These are phyloP conservation scores for Alethe castanea DNA, from an alignment of 2,113 vertebrate genomes.

Conservation along the genomic window DNA sequence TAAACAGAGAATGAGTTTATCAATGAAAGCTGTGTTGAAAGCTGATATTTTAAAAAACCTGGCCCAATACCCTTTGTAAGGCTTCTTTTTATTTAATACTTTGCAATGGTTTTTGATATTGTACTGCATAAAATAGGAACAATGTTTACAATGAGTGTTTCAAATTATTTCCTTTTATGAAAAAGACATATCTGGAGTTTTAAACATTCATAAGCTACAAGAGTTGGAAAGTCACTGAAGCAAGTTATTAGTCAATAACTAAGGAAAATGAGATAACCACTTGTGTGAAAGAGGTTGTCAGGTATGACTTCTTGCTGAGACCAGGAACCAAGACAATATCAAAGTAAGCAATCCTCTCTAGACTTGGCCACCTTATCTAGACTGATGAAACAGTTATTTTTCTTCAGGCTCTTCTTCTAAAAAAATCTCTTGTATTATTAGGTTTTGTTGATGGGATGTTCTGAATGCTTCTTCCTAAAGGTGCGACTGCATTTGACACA, in stretches of 20 bases:
- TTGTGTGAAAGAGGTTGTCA: neutral
- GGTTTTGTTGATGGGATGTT: constrained; percentile 47
- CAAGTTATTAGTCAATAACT: neutral
- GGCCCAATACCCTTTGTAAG: neutral
- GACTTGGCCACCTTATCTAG: neutral
- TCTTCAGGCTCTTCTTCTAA: constrained; percentile 20
- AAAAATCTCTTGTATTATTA: constrained; percentile 37
- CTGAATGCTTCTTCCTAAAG: constrained; percentile 45
- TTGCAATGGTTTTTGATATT: neutral
- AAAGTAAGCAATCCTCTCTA: neutral
- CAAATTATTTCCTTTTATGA: neutral
- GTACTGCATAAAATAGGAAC: neutral
- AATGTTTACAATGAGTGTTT: neutral
- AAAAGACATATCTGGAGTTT: neutral
- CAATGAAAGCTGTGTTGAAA: neutral
- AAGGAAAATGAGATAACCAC: neutral
- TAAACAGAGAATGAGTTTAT: neutral
- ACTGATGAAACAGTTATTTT: neutral
- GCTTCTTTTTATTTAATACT: neutral
- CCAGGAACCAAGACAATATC: neutral
- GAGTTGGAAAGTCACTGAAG: neutral
- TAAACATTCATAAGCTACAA: neutral
- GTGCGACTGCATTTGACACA: constrained; percentile 39
- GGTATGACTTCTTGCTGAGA: neutral
- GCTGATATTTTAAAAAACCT: neutral